Evolutionary conservation across 1,140 invertebrate species (phyloP).

Genomic region (Littorina saxatilis): DNA sequence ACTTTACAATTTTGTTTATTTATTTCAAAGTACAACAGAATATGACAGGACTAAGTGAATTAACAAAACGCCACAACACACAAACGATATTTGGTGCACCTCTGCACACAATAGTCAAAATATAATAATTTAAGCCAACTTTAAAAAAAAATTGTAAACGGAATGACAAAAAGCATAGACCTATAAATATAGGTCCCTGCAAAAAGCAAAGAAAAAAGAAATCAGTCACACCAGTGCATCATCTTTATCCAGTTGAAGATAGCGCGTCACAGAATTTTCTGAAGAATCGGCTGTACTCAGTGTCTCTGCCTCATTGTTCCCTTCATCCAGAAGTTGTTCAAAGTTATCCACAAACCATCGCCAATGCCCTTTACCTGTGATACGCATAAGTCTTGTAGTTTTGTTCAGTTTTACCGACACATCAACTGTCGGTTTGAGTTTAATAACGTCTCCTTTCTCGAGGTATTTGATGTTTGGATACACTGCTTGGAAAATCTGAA

Average conservation of each 20-base stretch:
- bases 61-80: too few species aligned
- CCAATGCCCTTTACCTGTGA: slow-evolving; percentile 67
- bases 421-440: slow-evolving; percentile 60
- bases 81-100: too few species aligned
- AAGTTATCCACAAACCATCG: slow-evolving; percentile 70
- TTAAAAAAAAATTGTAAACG: too few species aligned
- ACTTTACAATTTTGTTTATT: too few species aligned
- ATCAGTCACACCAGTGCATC: slow-evolving; percentile 58
- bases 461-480: slow-evolving; percentile 66
- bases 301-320: slow-evolving; percentile 62
- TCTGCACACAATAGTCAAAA: too few species aligned
- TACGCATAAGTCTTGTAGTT: slow-evolving; percentile 59
- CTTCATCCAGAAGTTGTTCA: slow-evolving; percentile 64
- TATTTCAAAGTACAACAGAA: too few species aligned
- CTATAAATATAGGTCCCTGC: too few species aligned
- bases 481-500: slow-evolving; percentile 62
- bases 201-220: neutral
- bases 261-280: slow-evolving; percentile 68
- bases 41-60: too few species aligned
- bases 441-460: slow-evolving; percentile 67
- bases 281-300: slow-evolving; percentile 57
- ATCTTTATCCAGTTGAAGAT: slow-evolving; percentile 70
- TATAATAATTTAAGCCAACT: too few species aligned
- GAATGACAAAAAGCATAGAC: too few species aligned
- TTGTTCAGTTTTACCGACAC: slow-evolving; percentile 69